Evolutionary conservation across 2,113 vertebrate genomes (phyloP).

Genomic region (Dunckerocampus dactyliophorus): DNA sequence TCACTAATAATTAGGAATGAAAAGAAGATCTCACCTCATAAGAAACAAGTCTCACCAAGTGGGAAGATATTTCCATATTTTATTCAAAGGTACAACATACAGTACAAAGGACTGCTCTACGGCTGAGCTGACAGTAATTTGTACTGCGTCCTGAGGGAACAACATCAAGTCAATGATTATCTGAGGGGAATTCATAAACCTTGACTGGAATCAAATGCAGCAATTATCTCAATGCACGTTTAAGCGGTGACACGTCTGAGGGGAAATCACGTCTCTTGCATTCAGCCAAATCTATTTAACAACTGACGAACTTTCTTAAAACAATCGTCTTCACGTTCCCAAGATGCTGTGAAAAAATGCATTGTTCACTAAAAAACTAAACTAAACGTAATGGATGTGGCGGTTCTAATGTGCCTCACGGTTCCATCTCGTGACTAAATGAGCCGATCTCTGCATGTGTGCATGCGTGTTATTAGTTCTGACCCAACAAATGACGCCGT

Average conservation of each 20-base stretch:
- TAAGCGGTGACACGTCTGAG: conserved; percentile 12
- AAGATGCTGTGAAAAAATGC: neutral
- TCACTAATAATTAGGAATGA: neutral
- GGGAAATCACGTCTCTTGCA: conserved; percentile 16
- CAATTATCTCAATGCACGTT: conserved; percentile 35
- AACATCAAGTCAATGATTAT: conserved; percentile 20
- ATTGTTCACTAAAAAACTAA: too few species aligned
- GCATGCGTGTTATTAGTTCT: neutral
- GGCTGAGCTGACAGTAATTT: conserved; percentile 14
- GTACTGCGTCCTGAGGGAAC: conserved; percentile 8
- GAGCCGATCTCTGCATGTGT: neutral
- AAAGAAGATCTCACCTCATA: conserved; percentile 1
- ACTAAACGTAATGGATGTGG: neutral
- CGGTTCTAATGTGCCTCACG: neutral
- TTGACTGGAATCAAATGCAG: conserved; percentile 24
- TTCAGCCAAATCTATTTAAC: conserved; percentile 3
- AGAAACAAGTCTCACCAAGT: conserved; percentile 4
- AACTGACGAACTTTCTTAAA: conserved; percentile 1
- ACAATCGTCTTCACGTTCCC: neutral
- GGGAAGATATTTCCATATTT: conserved; percentile 8
- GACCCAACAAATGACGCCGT: neutral
- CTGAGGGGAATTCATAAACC: conserved; percentile 23
- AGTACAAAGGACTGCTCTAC: conserved; percentile 14
- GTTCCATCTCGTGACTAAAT: neutral
- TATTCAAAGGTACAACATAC: conserved; percentile 23